Base-by-base conservation (phyloP, 2,797 vertebrate species). In the Sebastes itinus region DNA sequence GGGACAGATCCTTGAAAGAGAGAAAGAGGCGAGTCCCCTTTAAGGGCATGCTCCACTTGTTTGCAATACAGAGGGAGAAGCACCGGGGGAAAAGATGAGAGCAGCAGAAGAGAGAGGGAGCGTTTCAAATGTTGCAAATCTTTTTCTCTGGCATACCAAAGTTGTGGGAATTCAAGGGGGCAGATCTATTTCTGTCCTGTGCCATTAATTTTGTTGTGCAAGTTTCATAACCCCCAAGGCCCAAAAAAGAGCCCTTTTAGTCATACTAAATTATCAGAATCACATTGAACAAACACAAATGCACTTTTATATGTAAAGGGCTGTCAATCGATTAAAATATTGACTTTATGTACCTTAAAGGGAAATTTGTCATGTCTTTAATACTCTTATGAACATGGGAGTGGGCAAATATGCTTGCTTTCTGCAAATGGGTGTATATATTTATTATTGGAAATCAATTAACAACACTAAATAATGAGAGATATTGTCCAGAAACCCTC, bases 11-110 rank as follows among this genome's bases (percentile, higher is more conserved):
- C 20, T 72, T 81, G 23, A 81, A 67, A 59, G 69, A 75, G 62
- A 59, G 18, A 79, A 61, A 72, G 76, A 59, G 70, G 54, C 58
- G 1, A 75, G 80, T 87, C 52, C 58, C 77, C 76, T 91, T 90
- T 88, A 87, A 86, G 81, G 38, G 27, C 62, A 56, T 56, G 87
- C 86, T 88, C 84, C 61, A 87, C 79, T 91, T 91, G 27, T 82
- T 87, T 84, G 63, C 33, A 69, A 63, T 78, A 78, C 16, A 80
- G 73, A 72, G 18, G n/a, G 28, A 38, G 30, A 67, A 52, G 49
- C 49, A 79, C 35, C 58, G 25, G 77, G 59, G 77, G 58, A 22
- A 72, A 68, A 77, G 77, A 78, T 30, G 49, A 80, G 80, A 42
- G 68, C 71, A 76, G 65, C 54, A 42, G 38, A 7, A 46, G 49